A percentile compares a stretch with the other conserved stretches of the same genome.
Evolutionary conservation across 37 sponge, comb jelly and placozoan genomes (phyloP).

Genomic region (Spongilla lacustris): DNA sequence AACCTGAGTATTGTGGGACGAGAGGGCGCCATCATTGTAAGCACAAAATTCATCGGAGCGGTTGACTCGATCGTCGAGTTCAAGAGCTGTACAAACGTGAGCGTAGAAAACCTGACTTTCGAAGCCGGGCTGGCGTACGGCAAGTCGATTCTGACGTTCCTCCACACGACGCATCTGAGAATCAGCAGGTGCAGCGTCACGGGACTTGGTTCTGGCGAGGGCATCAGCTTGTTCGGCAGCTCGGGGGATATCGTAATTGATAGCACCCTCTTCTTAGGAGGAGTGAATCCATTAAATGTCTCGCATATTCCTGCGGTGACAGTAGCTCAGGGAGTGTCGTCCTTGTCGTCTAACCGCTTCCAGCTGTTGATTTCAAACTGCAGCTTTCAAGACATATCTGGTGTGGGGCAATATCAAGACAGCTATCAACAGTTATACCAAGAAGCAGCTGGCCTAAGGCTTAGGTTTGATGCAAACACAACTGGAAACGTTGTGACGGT

Average conservation of each 20-base stretch:
- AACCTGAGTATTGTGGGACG: slow-evolving; percentile 34
- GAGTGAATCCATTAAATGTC: background rate
- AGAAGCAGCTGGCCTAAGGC: background rate
- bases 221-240: background rate
- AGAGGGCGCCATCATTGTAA: slow-evolving; percentile 9
- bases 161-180: slow-evolving; percentile 12
- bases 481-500: slow-evolving; percentile 12
- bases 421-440: slow-evolving; percentile 11
- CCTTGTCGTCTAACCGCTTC: background rate
- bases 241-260: slow-evolving; percentile 13
- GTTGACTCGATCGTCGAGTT: slow-evolving; percentile 28
- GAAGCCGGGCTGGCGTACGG: background rate
- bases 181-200: slow-evolving; percentile 18
- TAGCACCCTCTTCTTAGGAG: slow-evolving; percentile 16
- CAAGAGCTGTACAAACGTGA: slow-evolving; percentile 41
- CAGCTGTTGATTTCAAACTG: background rate
- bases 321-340: background rate
- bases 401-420: background rate
- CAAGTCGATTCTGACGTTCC: slow-evolving; percentile 17
- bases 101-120: slow-evolving; percentile 45
- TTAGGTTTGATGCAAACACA: slow-evolving; percentile 7
- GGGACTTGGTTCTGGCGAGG: background rate
- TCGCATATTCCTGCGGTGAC: background rate
- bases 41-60: background rate
- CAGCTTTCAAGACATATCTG: background rate